These are phyloP conservation scores for Paramisgurnus dabryanus DNA, from an alignment of 2,113 vertebrate genomes.

Conservation along the genomic window DNA sequence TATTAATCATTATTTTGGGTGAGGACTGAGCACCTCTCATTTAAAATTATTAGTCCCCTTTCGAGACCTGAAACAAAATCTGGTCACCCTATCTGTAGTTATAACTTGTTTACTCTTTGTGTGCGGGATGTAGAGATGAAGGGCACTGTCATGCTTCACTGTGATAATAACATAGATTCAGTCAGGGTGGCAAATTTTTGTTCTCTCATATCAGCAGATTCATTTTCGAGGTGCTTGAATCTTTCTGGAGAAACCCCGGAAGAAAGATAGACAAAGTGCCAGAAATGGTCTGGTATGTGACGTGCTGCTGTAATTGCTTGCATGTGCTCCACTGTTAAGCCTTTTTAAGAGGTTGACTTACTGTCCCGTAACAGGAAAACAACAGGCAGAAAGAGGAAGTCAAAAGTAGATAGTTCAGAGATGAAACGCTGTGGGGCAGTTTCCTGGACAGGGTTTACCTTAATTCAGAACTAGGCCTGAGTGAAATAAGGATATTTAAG, in stretches of 20 bases:
- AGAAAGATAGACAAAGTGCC: constrained; percentile 3
- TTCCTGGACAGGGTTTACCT: too few relatives aligned
- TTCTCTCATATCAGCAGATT: constrained; percentile 11
- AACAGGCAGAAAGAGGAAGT: constrained; percentile 3
- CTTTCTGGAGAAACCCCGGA: constrained; percentile 28
- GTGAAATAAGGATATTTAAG: too few relatives aligned
- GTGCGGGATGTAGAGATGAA: too few relatives aligned
- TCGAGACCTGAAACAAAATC: too few relatives aligned
- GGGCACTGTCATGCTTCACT: too few relatives aligned
- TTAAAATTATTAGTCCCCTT: too few relatives aligned
- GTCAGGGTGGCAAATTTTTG: not conserved
- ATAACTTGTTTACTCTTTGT: too few relatives aligned
- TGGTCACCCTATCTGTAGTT: too few relatives aligned
- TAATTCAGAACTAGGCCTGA: too few relatives aligned
- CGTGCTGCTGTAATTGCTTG: constrained; percentile 49
- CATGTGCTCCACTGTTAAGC: constrained; percentile 54
- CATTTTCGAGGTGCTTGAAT: not conserved
- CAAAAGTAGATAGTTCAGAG: not conserved
- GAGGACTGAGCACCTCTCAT: too few relatives aligned
- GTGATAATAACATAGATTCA: not conserved
- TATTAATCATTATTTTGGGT: too few relatives aligned
- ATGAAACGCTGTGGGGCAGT: not conserved
- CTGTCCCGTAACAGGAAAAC: constrained; percentile 13
- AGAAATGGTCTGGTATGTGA: constrained; percentile 38
- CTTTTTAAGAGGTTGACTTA: constrained; percentile 30